Base-by-base conservation (phyloP, 2,888 invertebrate genomes). In the Timandra comae region DNA sequence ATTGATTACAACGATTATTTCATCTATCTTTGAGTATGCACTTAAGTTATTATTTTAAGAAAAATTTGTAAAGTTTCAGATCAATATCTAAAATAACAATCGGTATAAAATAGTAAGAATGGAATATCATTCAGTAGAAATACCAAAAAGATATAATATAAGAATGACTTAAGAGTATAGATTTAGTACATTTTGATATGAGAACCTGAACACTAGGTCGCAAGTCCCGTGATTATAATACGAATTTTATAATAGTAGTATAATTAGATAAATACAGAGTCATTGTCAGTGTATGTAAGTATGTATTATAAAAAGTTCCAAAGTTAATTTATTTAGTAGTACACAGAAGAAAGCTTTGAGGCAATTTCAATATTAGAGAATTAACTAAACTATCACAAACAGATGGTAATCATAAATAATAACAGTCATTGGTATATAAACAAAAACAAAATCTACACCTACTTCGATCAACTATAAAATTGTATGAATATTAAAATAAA, bases 401-500 rank as follows among this genome's bases (percentile, higher is more conserved):
- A 32, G 32, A 31, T 29, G 24, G n/a, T 10, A 24, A 24, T 9
- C 9, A 24, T 8, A 10, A 5, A 6, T 27, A 12, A 7, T 13
- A 8, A 13, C 5, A 46, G 43, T 46, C 46, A 40, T 49, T 46
- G 43, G 41, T 43, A 39, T 37, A 27, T 8, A 9, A 37, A 27
- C 30, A 22, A 29, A 36, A 36, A 31, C 19, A 29, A 42, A 37
- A 32, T 30, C 31, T 33, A 43, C 41, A 37, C 34, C 31, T 49
- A 43, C 41, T 46, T 41, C 40, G 38, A 28, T 19, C 39, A 38
- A 46, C 41, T 52, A 55, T 42, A 43, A 46, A 41, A 41, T 33
- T 46, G 48, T 49, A 46, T 37, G 42, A 48, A 45, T 60, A 59
- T 43, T 48, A 57, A 59, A 61, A 51, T 53, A 61, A 56, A 49